phyloP scores from a whole-genome alignment of 1,140 invertebrate genomes.

The Diabrotica virgifera region DNA sequence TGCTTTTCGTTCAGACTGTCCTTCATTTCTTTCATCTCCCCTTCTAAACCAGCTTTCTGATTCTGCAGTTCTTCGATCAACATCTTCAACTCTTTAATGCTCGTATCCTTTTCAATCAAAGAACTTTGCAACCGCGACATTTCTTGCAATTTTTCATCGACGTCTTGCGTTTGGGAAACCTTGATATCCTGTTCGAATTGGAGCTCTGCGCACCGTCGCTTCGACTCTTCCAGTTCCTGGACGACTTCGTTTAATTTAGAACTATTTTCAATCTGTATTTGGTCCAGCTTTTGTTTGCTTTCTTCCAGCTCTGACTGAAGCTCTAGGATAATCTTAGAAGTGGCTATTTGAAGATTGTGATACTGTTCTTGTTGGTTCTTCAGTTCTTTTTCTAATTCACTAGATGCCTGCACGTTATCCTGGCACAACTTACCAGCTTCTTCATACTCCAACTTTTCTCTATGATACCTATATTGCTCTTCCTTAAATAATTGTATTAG shows the following conservation, averaged over 20 bases:
- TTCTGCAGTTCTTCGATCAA: not conserved
- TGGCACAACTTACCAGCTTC: too few relatives aligned
- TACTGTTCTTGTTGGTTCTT: not conserved
- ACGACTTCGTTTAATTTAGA: conserved; percentile 2
- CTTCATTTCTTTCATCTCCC: conserved; percentile 9
- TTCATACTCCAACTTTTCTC: conserved; percentile 5
- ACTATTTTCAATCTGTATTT: not conserved
- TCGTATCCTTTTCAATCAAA: conserved; percentile 1
- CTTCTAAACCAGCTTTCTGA: conserved; percentile 3
- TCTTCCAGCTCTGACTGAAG: conserved; percentile 15
- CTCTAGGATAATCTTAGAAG: not conserved
- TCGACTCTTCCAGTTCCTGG: not conserved
- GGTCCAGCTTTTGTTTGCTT: conserved; percentile 6
- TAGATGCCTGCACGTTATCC: not conserved
- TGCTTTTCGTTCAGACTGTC: conserved; percentile 20
- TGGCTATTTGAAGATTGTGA: not conserved
- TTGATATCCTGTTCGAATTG: not conserved
- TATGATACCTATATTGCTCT: not conserved
- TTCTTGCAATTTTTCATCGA: not conserved
- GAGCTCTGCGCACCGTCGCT: conserved; percentile 1
- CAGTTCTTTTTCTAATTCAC: conserved; percentile 8
- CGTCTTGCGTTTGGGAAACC: not conserved
- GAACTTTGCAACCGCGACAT: not conserved
- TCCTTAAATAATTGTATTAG: too few relatives aligned
- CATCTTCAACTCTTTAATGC: conserved; percentile 4